Evolutionary conservation across 2,797 vertebrate genomes (phyloP), one percentile per base, ranked within the genome.

Genomic region (Arctocebus calabarensis): DNA sequence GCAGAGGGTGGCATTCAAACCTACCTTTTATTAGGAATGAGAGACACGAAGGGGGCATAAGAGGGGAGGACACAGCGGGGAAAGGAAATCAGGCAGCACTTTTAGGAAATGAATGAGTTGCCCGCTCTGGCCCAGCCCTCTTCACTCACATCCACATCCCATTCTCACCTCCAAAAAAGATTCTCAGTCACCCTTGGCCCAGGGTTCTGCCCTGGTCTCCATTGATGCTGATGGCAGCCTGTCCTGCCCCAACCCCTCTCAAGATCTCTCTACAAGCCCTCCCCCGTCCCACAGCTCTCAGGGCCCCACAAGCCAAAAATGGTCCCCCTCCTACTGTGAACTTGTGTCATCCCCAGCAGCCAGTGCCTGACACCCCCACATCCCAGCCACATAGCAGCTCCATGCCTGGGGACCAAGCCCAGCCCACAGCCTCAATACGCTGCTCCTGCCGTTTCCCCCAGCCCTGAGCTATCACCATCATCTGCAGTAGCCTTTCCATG

Each of bases 281-380:
- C 81, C 40, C 70, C 20, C n/a, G 57, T 0, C 27, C n/a, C 37
- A 45, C 0, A 25, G 48, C 22, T 59, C 52, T 22, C 29, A 1
- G 52, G 22, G 9, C 43, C 77, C 37, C 64, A 23, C 14, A 32
- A 43, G 4, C 29, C 37, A 81, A 27, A 22, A 10, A 25, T 8
- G 34, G 43, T 73, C 55, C 40, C 57, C 57, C 32, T 0, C 17
- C 32, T 10, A 4, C 8, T 7, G 0, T 1, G 61, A n/a, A 9
- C 17, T 37, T 88, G 12, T 52, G 27, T 43, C 45, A 32, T 19
- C 45, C 17, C 73, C 17, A 17, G 9, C 10, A 22, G 32, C 29
- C 3, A 11, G 45, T n/a, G 19, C 74, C 74, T 7, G 29, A n/a
- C 29, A 29, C 19, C 10, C 45, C 66, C 64, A 22, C 66, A 13